Base-by-base conservation (phyloP, 2,113 vertebrate genomes). In the Clarias gariepinus region DNA sequence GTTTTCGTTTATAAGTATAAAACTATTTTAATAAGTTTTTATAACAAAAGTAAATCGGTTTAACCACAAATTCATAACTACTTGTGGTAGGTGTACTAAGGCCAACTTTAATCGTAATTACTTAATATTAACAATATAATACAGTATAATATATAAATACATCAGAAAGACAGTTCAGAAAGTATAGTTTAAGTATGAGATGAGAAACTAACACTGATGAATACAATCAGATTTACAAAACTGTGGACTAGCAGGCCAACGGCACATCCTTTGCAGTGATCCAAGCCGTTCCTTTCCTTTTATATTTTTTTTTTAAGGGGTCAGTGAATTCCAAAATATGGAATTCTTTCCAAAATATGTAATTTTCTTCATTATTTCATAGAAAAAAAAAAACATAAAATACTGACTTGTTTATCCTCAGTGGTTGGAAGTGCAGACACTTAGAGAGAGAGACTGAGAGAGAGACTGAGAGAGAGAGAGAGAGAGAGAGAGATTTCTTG, bases 401-500 rank as follows among this genome's bases (percentile, higher is more conserved):
- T 13, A 77, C 47, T 8, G 28, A 78, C 52, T 55, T 18, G 25
- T 47, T 25, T 55, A 52, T 77, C 28, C 28, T 64, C 25, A 78
- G 12, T 78, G 25, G 61, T 66, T 78, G 16, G n/a, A 63, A 78
- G 55, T 52, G 58, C 53, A 36, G 28, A 77, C 52, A 55, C 52
- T 55, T 28, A 69, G 30, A 71, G 28, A 76, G 73, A 52, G 23
- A 74, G 73, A 76, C 36, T 13, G 73, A 76, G 71, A 73, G 71
- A 76, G 41, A 25, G 74, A 55, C 23, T 18, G 74, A 77, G 47
- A 53, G 41, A 52, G 71, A 52, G 41, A 15, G 53, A 61, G 55
- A 60, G 69, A 64, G 61, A 61, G 85, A 85, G 82, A 89, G 64
- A 83, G 36, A 85, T 77, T 81, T 82, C 83, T 89, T 83, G 66